These are phyloP conservation scores for Elysia chlorotica DNA, from an alignment of 1,140 invertebrate species.

Conservation along the genomic window DNA sequence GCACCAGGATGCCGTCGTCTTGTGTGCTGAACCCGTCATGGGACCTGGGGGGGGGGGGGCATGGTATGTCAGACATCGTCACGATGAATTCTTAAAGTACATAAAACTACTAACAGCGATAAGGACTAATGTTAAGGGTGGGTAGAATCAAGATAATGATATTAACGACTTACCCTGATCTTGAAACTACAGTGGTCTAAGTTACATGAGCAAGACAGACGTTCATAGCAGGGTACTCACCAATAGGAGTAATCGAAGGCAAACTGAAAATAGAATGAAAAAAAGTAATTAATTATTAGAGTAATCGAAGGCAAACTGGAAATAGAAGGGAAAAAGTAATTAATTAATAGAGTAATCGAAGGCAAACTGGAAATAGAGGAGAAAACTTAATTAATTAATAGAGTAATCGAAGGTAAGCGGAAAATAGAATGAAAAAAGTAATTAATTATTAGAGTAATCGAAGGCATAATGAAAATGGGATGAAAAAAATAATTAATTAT, in stretches of 20 bases:
- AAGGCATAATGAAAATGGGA: no score
- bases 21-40: constrained; percentile 58
- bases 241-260: constrained; percentile 61
- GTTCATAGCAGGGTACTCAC: constrained; percentile 37
- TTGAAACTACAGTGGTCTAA: not conserved
- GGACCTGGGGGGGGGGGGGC: constrained; percentile 46
- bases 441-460: no score
- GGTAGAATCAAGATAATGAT: no score
- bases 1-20: constrained; percentile 46
- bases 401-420: no score
- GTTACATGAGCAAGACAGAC: not conserved
- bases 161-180: no score
- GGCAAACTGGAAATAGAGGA: not conserved
- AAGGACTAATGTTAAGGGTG: not conserved
- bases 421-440: no score
- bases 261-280: constrained; percentile 45
- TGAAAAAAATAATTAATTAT: no score
- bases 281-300: not conserved
- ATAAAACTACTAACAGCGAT: not conserved
- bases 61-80: not conserved
- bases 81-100: not conserved
- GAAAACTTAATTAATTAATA: no score
- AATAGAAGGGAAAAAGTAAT: no score
- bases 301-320: not conserved
- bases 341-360: not conserved